phyloP scores from a whole-genome alignment of 2,113 vertebrate genomes.

The Pipra filicauda region DNA sequence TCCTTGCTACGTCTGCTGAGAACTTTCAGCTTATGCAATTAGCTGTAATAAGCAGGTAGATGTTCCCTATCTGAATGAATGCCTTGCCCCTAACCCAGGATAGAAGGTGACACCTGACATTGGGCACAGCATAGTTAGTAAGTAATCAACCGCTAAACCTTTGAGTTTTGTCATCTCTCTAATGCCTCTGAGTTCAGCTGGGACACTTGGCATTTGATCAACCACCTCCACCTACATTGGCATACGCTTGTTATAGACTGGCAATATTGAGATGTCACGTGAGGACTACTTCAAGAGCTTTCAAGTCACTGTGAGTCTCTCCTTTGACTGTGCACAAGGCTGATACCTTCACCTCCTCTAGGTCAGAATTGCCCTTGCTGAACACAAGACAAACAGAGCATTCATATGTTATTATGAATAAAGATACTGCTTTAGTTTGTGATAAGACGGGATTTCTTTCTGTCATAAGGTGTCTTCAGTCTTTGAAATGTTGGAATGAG shows the following conservation, averaged over 20 bases:
- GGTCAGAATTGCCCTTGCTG: neutral
- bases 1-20: neutral
- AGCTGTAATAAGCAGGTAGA: neutral
- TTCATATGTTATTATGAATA: neutral
- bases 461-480: neutral
- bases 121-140: neutral
- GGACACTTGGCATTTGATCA: neutral
- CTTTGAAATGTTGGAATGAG: neutral
- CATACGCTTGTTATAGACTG: neutral
- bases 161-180: neutral
- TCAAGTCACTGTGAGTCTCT: slow-evolving; percentile 6
- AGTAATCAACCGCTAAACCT: neutral
- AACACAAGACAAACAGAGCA: neutral
- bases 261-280: neutral
- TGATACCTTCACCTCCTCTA: neutral
- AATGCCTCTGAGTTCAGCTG: neutral
- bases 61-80: neutral
- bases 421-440: neutral
- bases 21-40: neutral
- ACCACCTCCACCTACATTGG: neutral
- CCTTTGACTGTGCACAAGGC: neutral
- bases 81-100: neutral
- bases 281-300: neutral
- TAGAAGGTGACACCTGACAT: neutral
- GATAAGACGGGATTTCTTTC: neutral